phyloP scores from a whole-genome alignment of 2,888 invertebrate species.

The Ormyrus pomaceus region DNA sequence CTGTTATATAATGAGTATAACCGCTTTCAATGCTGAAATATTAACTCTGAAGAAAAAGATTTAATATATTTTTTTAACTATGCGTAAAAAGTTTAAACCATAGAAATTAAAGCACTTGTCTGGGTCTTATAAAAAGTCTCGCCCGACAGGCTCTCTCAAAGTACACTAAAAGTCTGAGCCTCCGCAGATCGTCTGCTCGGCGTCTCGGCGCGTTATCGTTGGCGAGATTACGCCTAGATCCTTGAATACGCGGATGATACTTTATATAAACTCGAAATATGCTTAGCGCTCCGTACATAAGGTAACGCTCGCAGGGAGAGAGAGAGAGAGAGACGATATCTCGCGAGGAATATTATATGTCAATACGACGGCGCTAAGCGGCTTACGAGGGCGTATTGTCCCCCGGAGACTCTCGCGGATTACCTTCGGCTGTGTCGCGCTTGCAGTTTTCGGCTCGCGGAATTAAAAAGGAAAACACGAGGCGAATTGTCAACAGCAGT shows the following conservation, averaged over 20 bases:
- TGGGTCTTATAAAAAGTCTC: too few species aligned
- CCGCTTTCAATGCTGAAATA: too few species aligned
- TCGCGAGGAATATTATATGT: constrained; percentile 67
- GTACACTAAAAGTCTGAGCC: too few species aligned
- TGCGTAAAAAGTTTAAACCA: too few species aligned
- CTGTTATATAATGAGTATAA: too few species aligned
- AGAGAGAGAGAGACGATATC: constrained; percentile 59
- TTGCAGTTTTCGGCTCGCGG: background rate
- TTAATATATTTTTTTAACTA: too few species aligned
- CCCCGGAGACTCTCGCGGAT: constrained; percentile 34
- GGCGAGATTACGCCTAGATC: constrained; percentile 45
- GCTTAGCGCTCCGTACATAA: constrained; percentile 42
- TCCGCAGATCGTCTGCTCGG: too few species aligned
- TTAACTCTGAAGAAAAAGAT: too few species aligned
- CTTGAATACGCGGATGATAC: constrained; percentile 51
- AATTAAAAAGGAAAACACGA: constrained; percentile 7
- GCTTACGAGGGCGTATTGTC: constrained; percentile 61
- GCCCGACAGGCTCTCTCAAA: too few species aligned
- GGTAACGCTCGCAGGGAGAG: constrained; percentile 1
- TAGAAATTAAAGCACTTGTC: too few species aligned
- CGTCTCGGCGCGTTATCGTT: constrained; percentile 11
- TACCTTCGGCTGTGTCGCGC: constrained; percentile 14
- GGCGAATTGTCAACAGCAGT: background rate
- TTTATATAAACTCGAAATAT: constrained; percentile 58
- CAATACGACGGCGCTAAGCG: constrained; percentile 66